Evolutionary conservation across 2,888 invertebrate species (phyloP), one percentile per base, ranked within the genome.

Genomic region (Cephus nigrinus): DNA sequence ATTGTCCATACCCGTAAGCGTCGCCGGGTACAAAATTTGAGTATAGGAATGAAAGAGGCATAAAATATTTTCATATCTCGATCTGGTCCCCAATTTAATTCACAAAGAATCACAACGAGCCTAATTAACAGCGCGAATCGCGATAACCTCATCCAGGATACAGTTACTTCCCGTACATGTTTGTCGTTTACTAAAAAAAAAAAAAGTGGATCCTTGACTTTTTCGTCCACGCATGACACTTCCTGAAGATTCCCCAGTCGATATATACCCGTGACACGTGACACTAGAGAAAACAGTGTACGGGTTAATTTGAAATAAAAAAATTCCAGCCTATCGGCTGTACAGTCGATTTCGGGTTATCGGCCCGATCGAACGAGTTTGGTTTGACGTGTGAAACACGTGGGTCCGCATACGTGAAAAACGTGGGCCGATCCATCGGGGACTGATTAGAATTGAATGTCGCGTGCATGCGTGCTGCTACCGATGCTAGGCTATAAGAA

Each of bases 391-490:
- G 55, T 55, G 55, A 55, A 23, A 55, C 55, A 55, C 55, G 55
- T 55, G 40, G 2, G 40, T 23, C 23, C 23, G 23, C 40, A 2
- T 55, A 55, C 40, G 40, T 55, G 55, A 55, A 55, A 55, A 74
- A 35, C 74, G 74, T 74, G 34, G 71, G 11, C 71, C 15, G n/a
- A 35, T 35, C 74, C 74, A 33, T 74, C 35, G 34, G 23, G 23
- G 74, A 2, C 74, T 35, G 74, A 74, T 74, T 33, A 35, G 31
- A 35, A 30, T 32, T 31, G 74, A 35, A 74, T 74, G 74, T 74
- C 74, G 74, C 74, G 74, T 23, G 74, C 74, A 35, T 31, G 35
- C 74, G 74, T 34, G 74, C 74, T 12, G 74, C 74, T 74, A 74
- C 30, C 71, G 9, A 55, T 15, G 23, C 35, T 23, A 74, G 35